phyloP scores from a whole-genome alignment of 2,888 invertebrate species.

The Sphecodes monilicornis region DNA sequence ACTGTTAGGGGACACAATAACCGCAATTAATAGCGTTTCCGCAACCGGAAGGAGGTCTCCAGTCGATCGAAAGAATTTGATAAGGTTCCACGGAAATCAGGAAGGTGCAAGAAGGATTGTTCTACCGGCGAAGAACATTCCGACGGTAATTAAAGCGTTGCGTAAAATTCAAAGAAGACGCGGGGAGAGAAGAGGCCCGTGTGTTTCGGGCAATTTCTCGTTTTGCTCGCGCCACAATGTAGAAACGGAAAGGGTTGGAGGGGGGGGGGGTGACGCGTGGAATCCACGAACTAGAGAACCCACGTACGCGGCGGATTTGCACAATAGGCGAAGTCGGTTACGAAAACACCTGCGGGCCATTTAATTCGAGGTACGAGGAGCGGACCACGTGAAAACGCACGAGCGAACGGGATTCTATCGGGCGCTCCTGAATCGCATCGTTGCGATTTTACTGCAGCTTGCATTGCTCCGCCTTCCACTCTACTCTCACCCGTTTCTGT shows the following conservation, averaged over 20 bases:
- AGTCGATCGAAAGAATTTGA: slow-evolving; percentile 27
- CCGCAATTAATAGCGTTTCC: background rate
- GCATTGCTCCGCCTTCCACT: background rate
- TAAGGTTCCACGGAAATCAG: slow-evolving; percentile 13
- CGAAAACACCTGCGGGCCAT: slow-evolving; percentile 8
- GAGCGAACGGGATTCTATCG: background rate
- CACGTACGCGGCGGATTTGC: slow-evolving; percentile 7
- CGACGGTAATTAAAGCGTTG: slow-evolving; percentile 47
- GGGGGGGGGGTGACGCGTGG: background rate
- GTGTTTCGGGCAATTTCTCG: slow-evolving; percentile 43
- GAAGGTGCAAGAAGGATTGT: slow-evolving; percentile 1
- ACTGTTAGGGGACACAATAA: background rate
- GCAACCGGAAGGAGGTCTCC: background rate
- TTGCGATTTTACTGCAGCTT: background rate
- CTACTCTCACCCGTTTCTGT: background rate
- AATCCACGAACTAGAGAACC: background rate
- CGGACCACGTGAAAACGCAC: background rate
- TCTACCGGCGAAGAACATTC: slow-evolving; percentile 25
- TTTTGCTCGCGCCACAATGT: slow-evolving; percentile 30
- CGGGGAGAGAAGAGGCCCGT: slow-evolving; percentile 15
- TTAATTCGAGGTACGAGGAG: background rate
- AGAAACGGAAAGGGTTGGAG: too few species aligned
- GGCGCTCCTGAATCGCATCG: background rate
- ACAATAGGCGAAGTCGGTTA: slow-evolving; percentile 17
- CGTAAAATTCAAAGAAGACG: slow-evolving; percentile 51